These are phyloP conservation scores for Plectrocnemia conspersa DNA, from an alignment of 1,140 invertebrate species.

Conservation along the genomic window DNA sequence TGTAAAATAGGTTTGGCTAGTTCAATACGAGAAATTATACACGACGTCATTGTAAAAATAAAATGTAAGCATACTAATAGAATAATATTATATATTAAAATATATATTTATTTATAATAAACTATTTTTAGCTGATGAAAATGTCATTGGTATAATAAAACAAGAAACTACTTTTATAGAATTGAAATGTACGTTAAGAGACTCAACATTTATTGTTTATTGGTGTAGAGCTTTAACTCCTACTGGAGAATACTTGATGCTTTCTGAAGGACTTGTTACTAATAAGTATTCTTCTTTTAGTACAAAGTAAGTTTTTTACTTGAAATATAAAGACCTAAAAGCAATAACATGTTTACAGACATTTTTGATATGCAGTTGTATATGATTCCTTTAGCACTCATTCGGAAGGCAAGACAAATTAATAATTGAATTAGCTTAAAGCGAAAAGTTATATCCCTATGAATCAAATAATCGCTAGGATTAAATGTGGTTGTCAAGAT, in stretches of 20 bases:
- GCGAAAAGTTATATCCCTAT: background rate
- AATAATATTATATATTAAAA: constrained; percentile 1
- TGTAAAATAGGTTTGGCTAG: constrained; percentile 18
- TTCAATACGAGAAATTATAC: constrained; percentile 20
- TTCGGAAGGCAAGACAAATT: background rate
- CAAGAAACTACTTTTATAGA: background rate
- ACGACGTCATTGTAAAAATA: constrained; percentile 12
- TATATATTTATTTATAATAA: background rate
- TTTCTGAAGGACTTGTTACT: constrained; percentile 12
- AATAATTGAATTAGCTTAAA: background rate
- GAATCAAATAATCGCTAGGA: constrained; percentile 7
- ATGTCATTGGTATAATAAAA: constrained; percentile 5
- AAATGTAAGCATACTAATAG: background rate
- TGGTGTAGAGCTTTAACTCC: constrained; percentile 29
- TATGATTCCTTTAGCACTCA: background rate
- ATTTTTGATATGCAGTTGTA: background rate
- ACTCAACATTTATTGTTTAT: constrained; percentile 3
- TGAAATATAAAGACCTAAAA: no score
- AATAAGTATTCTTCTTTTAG: constrained; percentile 24
- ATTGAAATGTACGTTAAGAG: constrained; percentile 13
- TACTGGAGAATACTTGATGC: constrained; percentile 13
- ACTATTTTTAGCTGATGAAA: constrained; percentile 11
- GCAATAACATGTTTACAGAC: background rate
- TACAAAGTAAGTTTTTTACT: constrained; percentile 13
- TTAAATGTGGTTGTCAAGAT: background rate